Base-by-base conservation (phyloP, 2,888 invertebrate genomes). In the Agrochola litura region DNA sequence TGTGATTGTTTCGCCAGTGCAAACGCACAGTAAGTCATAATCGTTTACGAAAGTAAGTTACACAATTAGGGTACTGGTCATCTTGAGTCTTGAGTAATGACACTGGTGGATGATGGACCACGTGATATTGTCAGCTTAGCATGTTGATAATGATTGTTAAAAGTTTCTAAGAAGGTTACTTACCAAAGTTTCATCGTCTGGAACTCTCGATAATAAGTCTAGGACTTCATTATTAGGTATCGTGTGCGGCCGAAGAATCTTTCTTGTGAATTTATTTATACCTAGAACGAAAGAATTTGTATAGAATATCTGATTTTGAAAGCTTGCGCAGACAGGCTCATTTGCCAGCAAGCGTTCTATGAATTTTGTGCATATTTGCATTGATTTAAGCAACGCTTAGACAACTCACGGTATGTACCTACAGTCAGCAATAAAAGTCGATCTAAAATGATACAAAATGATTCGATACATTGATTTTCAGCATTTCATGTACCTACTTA, bases 171-270 rank as follows among this genome's bases (percentile, higher is more conserved):
- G 30, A 30, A 60, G 6, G 0, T 0, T 1, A 95, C 97, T 98
- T 94, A 99, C 99, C 96, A 99, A 96, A 96, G 98, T 98, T 94
- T 98, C 98, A 93, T 99, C 99, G 92, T 99, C 99, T 54, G 99
- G 99, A 73, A 99, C 98, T 87, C 99, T 97, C 0, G 99, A 99
- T 82, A 99, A 96, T 91, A 99, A 98, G 97, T 99, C 99, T 85
- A 99, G 95, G 14, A 99, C 96, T 97, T 99, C 99, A 96, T 99
- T 99, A 96, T 99, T 99, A 16, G 99, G 99, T 95, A 99, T 98
- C 58, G 99, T 98, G 94, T 99, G 98, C 10, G 99, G 99, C 86
- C 99, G 97, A 74, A 99, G 95, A 79, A 99, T 97, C 95, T 99
- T 98, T 90, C 99, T 98, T 46, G 99, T 98, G 95, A 99, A 99